phyloP scores from a whole-genome alignment of 2,888 invertebrate species.

The Oscheius sp. region DNA sequence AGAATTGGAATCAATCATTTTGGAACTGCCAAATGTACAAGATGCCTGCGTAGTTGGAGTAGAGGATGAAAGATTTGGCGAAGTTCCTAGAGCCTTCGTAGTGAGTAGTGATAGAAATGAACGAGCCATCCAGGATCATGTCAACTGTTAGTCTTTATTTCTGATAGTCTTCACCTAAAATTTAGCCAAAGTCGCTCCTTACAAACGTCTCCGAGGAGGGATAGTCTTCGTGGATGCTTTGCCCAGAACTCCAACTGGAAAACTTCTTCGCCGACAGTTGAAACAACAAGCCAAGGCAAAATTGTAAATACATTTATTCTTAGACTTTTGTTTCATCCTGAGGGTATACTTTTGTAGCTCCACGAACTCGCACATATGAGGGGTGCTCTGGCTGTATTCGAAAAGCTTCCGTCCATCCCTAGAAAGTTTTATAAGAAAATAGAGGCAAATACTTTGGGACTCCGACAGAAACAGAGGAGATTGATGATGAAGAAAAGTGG shows the following conservation, averaged over 20 bases:
- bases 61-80: constrained; percentile 76
- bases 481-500: constrained; percentile 9
- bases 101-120: constrained; percentile 25
- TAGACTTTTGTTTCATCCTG: not conserved
- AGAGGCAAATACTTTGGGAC: not conserved
- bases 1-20: constrained; percentile 46
- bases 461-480: not conserved
- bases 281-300: constrained; percentile 33
- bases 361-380: constrained; percentile 5
- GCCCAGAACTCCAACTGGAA: constrained; percentile 47
- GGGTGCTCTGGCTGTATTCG: constrained; percentile 14
- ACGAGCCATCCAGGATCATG: constrained; percentile 3
- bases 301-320: constrained; percentile 10
- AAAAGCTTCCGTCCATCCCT: constrained; percentile 26
- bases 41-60: constrained; percentile 50
- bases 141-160: constrained; percentile 25
- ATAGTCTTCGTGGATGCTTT: constrained; percentile 43
- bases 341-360: constrained; percentile 1
- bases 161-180: not conserved
- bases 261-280: constrained; percentile 45
- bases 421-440: not conserved
- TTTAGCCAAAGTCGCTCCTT: constrained; percentile 47
- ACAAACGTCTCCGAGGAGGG: constrained; percentile 49
- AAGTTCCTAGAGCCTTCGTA: constrained; percentile 74
- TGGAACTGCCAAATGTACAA: constrained; percentile 42